Base-by-base conservation (phyloP, 2,113 vertebrate species). In the Carassius gibelio region DNA sequence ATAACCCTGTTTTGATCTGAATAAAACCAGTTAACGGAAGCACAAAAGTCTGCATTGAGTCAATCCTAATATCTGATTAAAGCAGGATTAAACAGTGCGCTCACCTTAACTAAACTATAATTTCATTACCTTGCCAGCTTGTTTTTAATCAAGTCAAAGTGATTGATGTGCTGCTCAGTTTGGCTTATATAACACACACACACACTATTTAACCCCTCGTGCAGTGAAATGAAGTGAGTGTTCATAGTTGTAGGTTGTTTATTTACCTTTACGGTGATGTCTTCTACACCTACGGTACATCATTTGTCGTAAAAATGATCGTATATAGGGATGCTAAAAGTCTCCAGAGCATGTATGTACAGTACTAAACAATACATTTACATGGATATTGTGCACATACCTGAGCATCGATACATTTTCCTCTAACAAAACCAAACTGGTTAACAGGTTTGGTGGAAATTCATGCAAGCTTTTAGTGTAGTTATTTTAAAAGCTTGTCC, bases 331-430 rank as follows among this genome's bases (percentile, higher is more conserved):
- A 90, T 85, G 90, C 92, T 92, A 92, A 91, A 94, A 90, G 88
- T 91, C 8, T 90, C 45, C 34, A 90, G 89, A 91, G 90, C 86
- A 93, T 91, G 89, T 81, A 66, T 85, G 7, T 83, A 83, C 50
- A 83, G 68, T 87, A 91, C 89, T 90, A 92, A 91, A 94, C 91
- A 92, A 84, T 90, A 94, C 92, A 93, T 94, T 93, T 92, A 93
- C 93, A 94, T 92, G 88, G 89, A 93, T 94, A 93, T 94, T 94
- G 26, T 94, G 93, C 92, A 95, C 94, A 94, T 95, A 95, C 95
- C 95, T 95, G 95, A 95, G 95, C 93, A 92, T 94, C 88, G 94
- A 92, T 82, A 90, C 89, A 91, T 90, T 88, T 89, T 93, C 87
- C 90, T 92, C 89, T 89, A 87, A 89, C 86, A 87, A 92, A 91